Evolutionary conservation across 2,888 invertebrate genomes (phyloP).

Genomic region (Sarcophaga caerulescens): DNA sequence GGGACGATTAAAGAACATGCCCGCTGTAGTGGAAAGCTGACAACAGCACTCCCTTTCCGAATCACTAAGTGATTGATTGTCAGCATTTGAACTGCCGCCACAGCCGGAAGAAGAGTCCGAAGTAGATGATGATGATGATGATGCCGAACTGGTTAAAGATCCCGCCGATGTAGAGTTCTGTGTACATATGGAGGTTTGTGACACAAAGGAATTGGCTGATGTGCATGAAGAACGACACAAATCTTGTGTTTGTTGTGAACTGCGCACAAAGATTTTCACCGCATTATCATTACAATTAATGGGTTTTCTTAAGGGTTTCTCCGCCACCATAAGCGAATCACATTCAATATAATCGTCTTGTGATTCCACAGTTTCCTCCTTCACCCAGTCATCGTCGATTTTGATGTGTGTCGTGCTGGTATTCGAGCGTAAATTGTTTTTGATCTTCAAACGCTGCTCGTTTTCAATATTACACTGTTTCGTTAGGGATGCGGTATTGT

Average conservation of each 20-base stretch:
- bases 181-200: conserved; percentile 63
- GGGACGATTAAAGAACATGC: conserved; percentile 66
- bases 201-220: conserved; percentile 54
- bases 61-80: conserved; percentile 72
- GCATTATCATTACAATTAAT: conserved; percentile 72
- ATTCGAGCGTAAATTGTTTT: conserved; percentile 73
- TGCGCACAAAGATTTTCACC: conserved; percentile 78
- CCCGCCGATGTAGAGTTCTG: conserved; percentile 64
- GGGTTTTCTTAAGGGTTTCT: conserved; percentile 51
- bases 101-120: conserved; percentile 67
- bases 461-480: conserved; percentile 79
- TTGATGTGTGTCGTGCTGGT: conserved; percentile 66
- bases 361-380: conserved; percentile 54
- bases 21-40: conserved; percentile 62
- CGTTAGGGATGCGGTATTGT: conserved; percentile 70
- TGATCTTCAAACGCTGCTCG: conserved; percentile 74
- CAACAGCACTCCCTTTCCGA: conserved; percentile 74
- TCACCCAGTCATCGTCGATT: conserved; percentile 74
- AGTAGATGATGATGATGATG: conserved; percentile 62
- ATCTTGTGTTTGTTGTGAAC: conserved; percentile 68
- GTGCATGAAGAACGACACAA: conserved; percentile 64
- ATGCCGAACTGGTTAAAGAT: conserved; percentile 55
- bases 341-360: conserved; percentile 72
- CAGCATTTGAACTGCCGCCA: conserved; percentile 64
- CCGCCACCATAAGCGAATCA: conserved; percentile 71